These are phyloP conservation scores for Candidula unifasciata DNA, from an alignment of 2,888 invertebrate species.

Conservation along the genomic window DNA sequence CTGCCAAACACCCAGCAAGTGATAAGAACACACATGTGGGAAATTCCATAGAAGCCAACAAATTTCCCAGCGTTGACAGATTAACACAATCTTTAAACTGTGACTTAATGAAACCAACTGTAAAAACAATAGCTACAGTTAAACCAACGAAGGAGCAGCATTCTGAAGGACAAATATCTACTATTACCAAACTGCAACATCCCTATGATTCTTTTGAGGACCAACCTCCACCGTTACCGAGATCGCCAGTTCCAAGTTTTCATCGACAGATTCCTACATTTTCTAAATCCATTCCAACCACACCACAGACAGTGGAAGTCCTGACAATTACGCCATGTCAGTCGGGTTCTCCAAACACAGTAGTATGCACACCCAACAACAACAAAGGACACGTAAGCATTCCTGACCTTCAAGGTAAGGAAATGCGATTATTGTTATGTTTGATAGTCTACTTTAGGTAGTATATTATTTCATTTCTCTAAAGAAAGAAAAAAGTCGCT, in stretches of 20 bases:
- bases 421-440: no score
- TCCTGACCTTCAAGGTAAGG: no score
- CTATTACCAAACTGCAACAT: not conserved
- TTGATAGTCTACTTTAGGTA: no score
- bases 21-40: not conserved
- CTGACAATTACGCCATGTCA: no score
- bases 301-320: not conserved
- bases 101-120: not conserved
- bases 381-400: no score
- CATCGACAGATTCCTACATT: not conserved
- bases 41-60: not conserved
- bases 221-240: slow-evolving; percentile 5
- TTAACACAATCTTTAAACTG: not conserved
- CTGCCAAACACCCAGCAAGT: not conserved
- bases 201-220: not conserved
- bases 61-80: not conserved
- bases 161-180: not conserved
- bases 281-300: not conserved
- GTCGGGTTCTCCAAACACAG: no score
- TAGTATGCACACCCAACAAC: no score
- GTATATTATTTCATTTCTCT: no score
- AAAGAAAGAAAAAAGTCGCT: no score
- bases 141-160: not conserved
- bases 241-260: slow-evolving; percentile 7
- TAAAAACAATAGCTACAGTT: not conserved